Evolutionary conservation across 2,888 invertebrate genomes (phyloP).

Genomic region (Calliopum simillimum): DNA sequence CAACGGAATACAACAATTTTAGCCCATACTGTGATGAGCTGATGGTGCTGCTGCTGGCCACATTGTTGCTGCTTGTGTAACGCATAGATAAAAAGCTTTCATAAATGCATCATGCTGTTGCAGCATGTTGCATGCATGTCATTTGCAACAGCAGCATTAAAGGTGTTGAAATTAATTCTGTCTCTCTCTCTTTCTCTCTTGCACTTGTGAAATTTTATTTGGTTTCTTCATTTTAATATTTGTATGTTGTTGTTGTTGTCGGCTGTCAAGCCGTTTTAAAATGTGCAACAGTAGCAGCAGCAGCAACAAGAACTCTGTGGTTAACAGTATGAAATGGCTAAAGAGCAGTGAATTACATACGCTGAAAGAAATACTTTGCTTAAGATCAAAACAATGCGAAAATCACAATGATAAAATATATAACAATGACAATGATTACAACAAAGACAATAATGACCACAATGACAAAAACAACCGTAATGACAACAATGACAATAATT

Average conservation of each 20-base stretch:
- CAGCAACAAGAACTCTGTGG: conserved; percentile 18
- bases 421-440: too few species aligned
- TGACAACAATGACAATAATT: too few species aligned
- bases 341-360: not conserved
- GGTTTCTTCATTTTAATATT: not conserved
- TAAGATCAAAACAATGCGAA: too few species aligned
- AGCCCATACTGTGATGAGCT: conserved; percentile 34
- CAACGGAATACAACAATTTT: too few species aligned
- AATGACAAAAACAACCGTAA: too few species aligned
- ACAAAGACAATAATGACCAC: too few species aligned
- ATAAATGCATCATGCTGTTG: conserved; percentile 59
- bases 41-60: conserved; percentile 35
- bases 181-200: not conserved
- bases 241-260: too few species aligned
- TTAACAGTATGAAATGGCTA: conserved; percentile 29
- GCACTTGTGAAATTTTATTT: not conserved
- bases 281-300: not conserved
- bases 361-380: too few species aligned
- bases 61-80: conserved; percentile 32
- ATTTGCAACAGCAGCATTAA: conserved; percentile 1
- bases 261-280: not conserved
- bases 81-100: conserved; percentile 62
- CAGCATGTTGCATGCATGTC: conserved; percentile 21
- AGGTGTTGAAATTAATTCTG: conserved; percentile 7
- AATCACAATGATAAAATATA: too few species aligned